Evolutionary conservation across 2,888 invertebrate genomes (phyloP).

Genomic region (Drosophila mayaguana): DNA sequence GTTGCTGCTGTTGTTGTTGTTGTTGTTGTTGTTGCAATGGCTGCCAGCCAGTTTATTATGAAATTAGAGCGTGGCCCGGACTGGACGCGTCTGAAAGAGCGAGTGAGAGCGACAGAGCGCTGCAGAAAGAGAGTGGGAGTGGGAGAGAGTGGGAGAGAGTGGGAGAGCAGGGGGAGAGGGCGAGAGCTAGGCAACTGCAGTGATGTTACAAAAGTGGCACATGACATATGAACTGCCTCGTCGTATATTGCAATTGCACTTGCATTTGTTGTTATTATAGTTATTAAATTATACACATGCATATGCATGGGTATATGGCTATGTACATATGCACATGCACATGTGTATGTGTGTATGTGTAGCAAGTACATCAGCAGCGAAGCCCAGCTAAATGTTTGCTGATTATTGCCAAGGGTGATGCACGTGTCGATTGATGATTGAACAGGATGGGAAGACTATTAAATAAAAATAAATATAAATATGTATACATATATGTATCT

Average conservation of each 20-base stretch:
- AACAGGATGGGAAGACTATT: neutral
- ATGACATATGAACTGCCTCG: slow-evolving; percentile 73
- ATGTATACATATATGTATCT: no score
- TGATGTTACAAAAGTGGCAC: slow-evolving; percentile 75
- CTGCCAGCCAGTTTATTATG: slow-evolving; percentile 77
- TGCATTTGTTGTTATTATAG: slow-evolving; percentile 54
- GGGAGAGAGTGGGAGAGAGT: no score
- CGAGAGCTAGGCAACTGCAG: slow-evolving; percentile 43
- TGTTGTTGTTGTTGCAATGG: slow-evolving; percentile 55
- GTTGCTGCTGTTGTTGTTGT: slow-evolving; percentile 8
- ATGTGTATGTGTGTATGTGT: neutral
- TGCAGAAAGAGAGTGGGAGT: neutral
- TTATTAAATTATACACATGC: slow-evolving; percentile 73
- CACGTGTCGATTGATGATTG: slow-evolving; percentile 34
- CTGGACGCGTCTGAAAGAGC: slow-evolving; percentile 13
- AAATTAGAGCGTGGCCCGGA: slow-evolving; percentile 76
- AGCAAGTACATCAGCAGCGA: slow-evolving; percentile 32
- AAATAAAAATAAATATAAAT: no score
- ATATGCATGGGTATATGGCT: neutral
- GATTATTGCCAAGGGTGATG: slow-evolving; percentile 76
- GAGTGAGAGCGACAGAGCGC: neutral
- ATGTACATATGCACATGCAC: neutral
- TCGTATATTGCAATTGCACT: slow-evolving; percentile 22
- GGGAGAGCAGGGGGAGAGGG: neutral
- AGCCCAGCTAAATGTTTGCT: slow-evolving; percentile 43